Evolutionary conservation across 2,113 vertebrate species (phyloP), one percentile per base, ranked within the genome.

Genomic region (Phocoena sinus): DNA sequence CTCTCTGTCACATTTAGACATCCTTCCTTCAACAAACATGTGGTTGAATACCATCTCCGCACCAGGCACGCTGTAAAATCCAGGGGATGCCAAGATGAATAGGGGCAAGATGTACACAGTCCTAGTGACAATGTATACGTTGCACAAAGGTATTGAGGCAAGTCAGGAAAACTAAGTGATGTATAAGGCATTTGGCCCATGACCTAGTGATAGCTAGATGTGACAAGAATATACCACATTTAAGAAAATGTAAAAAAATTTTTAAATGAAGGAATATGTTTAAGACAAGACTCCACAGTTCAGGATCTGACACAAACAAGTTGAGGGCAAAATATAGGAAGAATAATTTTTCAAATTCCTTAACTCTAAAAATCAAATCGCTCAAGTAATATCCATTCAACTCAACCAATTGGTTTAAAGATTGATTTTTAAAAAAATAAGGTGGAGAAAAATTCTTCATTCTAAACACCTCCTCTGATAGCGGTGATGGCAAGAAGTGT

Each of bases 101-200:
- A 9, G 62, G 9, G 21, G 31, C 21, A 50, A 62, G 56, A n/a
- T 5, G 2, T 0, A 3, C 53, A 8, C 11, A 8, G 26, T 31
- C 36, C 13, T n/a, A 28, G 12, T 15, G 3, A 26, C 2, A 2
- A 11, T 28, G 31, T 1, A 65, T 5, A 31, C 28, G 14, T 0
- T 33, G 21, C 65, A 41, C 50, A 14, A 38, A 85, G 73, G 53
- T 1, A 17, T 23, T 3, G 25, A 89, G n/a, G 38, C 38, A 38
- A 89, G 25, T 77, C 18, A 65, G 56, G 67, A 92, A 82, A 83
- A 47, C 21, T 20, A 84, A 94, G 33, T 6, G 28, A 63, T 31
- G 9, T 10, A 36, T 12, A 65, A 94, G 26, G 31, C 15, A 44
- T 76, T 4, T 33, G 26, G 28, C 50, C 50, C 33, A 31, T n/a